Conservation (phyloP, 2,888 invertebrate genomes). For the Polyommatus iphigenia region DNA sequence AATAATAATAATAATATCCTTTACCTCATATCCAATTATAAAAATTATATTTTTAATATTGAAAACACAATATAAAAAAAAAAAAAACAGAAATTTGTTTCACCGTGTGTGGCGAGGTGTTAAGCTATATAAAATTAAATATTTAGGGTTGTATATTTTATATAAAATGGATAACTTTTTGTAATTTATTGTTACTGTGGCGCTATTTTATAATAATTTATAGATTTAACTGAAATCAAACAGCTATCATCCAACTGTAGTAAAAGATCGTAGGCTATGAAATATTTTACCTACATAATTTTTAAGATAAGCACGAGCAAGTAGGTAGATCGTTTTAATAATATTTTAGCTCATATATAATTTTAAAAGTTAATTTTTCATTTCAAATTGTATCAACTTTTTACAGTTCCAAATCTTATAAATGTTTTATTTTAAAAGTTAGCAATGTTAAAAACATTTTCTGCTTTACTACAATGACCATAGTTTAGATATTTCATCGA, state of each 20-base stretch:
- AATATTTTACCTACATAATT: conserved; percentile 4
- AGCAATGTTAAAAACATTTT: not conserved
- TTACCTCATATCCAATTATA: not conserved
- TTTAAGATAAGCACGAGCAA: not conserved
- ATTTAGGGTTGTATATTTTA: not conserved
- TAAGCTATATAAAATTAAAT: not conserved
- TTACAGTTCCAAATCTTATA: not conserved
- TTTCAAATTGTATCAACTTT: not conserved
- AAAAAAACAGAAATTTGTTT: not conserved
- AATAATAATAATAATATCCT: no score
- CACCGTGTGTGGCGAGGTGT: no score
- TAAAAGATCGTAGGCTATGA: conserved; percentile 3
- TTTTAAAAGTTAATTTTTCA: no score
- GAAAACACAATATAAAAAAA: not conserved
- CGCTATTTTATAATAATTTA: not conserved
- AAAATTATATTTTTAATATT: not conserved
- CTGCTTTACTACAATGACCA: not conserved
- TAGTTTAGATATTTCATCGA: not conserved
- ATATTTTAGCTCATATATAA: not conserved
- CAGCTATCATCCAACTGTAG: conserved; percentile 20
- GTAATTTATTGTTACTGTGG: conserved; percentile 12
- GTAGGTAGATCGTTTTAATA: not conserved
- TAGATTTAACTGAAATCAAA: not conserved
- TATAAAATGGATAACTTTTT: not conserved
- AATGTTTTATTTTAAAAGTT: not conserved